phyloP scores from a whole-genome alignment of 1,140 invertebrate genomes.

The Asobara japonica region DNA sequence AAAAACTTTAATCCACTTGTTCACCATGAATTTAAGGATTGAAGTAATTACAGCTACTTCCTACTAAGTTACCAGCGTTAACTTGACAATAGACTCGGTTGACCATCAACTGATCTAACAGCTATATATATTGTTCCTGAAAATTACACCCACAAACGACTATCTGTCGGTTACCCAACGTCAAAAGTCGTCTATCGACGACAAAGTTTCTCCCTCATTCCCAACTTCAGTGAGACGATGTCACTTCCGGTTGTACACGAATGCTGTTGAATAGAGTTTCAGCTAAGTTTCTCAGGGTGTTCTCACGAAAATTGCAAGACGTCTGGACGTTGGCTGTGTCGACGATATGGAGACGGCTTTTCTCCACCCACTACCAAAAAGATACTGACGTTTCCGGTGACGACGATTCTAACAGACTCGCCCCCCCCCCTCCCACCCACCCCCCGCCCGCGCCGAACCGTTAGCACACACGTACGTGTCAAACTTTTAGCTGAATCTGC shows the following conservation, averaged over 20 bases:
- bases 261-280: slow-evolving; percentile 20
- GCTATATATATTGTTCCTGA: not conserved
- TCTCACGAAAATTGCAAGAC: not conserved
- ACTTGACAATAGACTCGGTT: not conserved
- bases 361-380: not conserved
- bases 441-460: not conserved
- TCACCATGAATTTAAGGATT: not conserved
- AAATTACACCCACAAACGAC: not conserved
- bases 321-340: not conserved
- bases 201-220: slow-evolving; percentile 5
- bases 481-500: not conserved
- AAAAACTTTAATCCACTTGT: not conserved
- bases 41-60: not conserved
- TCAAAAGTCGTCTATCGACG: slow-evolving; percentile 17
- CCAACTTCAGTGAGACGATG: slow-evolving; percentile 2
- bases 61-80: not conserved
- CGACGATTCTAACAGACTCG: not conserved
- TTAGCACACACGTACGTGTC: not conserved
- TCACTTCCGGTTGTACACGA: slow-evolving; percentile 10
- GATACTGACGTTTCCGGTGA: not conserved
- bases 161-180: not conserved
- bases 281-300: slow-evolving; percentile 15
- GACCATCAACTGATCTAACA: not conserved
- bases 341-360: not conserved
- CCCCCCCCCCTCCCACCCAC: not conserved